Conservation (phyloP, 2,113 vertebrate species). For the Anser brachyrhynchus region DNA sequence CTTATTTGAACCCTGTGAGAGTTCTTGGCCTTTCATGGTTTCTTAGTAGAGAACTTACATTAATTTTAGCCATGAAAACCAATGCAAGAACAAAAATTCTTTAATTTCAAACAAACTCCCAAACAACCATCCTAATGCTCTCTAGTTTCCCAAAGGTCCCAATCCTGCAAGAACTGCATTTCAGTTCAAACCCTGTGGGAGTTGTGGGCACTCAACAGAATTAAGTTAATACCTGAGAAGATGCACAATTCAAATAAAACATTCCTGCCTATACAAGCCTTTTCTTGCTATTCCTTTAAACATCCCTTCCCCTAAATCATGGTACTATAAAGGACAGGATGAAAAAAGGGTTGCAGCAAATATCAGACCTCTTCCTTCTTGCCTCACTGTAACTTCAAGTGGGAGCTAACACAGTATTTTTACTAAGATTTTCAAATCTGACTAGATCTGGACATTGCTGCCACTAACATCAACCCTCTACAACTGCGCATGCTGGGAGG, state of each 20-base stretch:
- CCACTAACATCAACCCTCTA: not conserved
- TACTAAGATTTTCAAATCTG: not conserved
- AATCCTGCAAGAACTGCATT: not conserved
- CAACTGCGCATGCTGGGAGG: not conserved
- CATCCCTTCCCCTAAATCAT: not conserved
- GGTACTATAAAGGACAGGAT: not conserved
- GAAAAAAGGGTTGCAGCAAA: not conserved
- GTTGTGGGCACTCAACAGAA: not conserved
- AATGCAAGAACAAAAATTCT: not conserved
- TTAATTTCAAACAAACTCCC: not conserved
- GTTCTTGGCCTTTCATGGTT: not conserved
- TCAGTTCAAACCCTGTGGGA: not conserved
- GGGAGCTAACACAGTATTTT: not conserved
- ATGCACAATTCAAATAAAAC: conserved; percentile 32
- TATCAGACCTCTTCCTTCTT: not conserved
- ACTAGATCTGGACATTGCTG: not conserved
- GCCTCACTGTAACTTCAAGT: not conserved
- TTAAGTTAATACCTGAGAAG: not conserved
- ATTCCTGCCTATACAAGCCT: conserved; percentile 23
- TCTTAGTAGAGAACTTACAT: not conserved
- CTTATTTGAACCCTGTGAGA: not conserved
- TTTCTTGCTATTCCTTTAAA: conserved; percentile 18
- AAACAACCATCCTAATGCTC: not conserved
- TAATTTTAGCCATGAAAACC: not conserved
- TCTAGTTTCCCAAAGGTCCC: not conserved